Evolutionary conservation across 2,113 vertebrate genomes (phyloP), one percentile per base, ranked within the genome.

Genomic region (Podiceps cristatus): DNA sequence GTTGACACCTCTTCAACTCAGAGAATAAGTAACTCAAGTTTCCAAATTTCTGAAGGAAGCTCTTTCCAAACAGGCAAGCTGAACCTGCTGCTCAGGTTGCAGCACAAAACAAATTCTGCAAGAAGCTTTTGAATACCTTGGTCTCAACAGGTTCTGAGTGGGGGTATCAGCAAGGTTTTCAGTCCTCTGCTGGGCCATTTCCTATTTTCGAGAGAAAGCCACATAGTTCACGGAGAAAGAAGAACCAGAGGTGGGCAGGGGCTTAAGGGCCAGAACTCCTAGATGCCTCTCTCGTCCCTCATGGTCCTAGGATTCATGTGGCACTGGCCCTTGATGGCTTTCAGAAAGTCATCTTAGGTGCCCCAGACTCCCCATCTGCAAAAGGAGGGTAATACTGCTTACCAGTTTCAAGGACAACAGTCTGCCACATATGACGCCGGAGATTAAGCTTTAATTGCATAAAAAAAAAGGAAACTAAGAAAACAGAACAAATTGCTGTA

Each of bases 61-160:
- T 90, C 56, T 44, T 68, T 82, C 62, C 86, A 72, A 95, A 78
- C 14, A 83, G 82, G 28, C 74, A 91, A 84, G 35, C 20, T 85
- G 76, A 92, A 82, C 79, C 91, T 88, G 95, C 37, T 75, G 88
- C 28, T 89, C 86, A 90, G 42, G 64, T 55, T 96, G 84, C 84
- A 88, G 66, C 66, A 80, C 45, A 91, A 91, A 91, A 50, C 58
- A 95, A 86, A 87, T 89, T 92, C 53, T 92, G 37, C 80, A 86
- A 33, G 49, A 45, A 56, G 69, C 42, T 86, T 95, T 76, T 69
- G 13, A 94, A 93, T 63, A 82, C 44, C 67, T 88, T 67, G 4
- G 4, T 90, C 89, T 91, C 77, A n/a, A 40, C 0, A 6, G 50
- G 45, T 33, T 91, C 58, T 67, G 22, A 82, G 66, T 53, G 50